A percentile compares a stretch with the other conserved stretches of the same genome.
Conservation (phyloP, 2,113 vertebrate genomes). For the Suncus etruscus region DNA sequence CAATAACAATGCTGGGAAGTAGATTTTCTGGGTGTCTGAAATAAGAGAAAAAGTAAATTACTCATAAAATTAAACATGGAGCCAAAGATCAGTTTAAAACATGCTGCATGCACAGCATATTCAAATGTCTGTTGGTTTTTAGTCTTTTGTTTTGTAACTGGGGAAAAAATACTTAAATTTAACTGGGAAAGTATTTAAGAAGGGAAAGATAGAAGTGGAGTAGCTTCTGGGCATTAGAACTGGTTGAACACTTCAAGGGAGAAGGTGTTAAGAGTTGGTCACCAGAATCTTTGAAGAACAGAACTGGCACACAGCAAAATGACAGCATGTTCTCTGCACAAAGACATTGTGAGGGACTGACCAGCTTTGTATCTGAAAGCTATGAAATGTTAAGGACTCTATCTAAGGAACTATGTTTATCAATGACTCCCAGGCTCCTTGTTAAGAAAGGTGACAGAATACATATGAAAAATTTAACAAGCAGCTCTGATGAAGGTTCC, state of each 20-base stretch:
- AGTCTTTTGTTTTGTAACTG: too few species aligned
- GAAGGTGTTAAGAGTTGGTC: accelerated
- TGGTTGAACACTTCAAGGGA: neutral
- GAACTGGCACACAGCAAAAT: too few species aligned
- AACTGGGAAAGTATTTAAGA: neutral
- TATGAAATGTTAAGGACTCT: neutral
- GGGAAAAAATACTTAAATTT: neutral
- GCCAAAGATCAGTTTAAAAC: neutral
- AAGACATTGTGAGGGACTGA: neutral
- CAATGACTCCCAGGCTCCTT: neutral
- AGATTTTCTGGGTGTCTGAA: slow-evolving; percentile 83
- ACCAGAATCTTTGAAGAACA: neutral
- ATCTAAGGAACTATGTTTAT: neutral
- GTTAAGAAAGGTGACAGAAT: too few species aligned
- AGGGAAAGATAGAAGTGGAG: neutral
- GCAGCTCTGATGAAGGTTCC: neutral
- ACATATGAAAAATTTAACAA: too few species aligned
- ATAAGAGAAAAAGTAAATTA: slow-evolving; percentile 4
- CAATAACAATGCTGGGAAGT: slow-evolving; percentile 80
- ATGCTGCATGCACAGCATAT: accelerated
- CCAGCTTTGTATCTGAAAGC: neutral
- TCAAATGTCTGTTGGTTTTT: neutral
- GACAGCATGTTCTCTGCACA: too few species aligned
- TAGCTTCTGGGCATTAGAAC: neutral
- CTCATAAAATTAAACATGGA: neutral